Percentiles rank a stretch among this genome's conserved stretches.
phyloP scores from a whole-genome alignment of 2,797 vertebrate genomes.

The Paguma larvata region DNA sequence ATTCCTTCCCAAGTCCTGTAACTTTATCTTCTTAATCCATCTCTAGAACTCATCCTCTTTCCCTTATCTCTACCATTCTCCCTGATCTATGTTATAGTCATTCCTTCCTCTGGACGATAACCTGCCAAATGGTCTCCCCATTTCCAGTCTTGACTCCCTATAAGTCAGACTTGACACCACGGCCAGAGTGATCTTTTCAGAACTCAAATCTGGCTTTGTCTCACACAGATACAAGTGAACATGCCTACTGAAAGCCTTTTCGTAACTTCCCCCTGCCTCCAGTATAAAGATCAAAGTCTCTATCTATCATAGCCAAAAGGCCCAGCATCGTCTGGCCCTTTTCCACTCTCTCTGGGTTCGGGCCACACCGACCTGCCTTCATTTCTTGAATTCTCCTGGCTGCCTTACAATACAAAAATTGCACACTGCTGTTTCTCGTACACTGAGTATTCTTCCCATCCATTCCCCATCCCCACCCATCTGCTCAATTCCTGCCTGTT shows the following conservation, averaged over 20 bases:
- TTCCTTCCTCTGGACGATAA: not conserved
- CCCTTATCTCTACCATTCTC: conserved; percentile 8
- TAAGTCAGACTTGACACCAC: not conserved
- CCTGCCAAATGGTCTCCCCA: not conserved
- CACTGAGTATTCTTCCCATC: not conserved
- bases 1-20: not conserved
- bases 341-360: not conserved
- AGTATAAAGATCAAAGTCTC: not conserved
- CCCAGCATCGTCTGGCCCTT: not conserved
- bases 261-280: not conserved
- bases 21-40: conserved; percentile 19
- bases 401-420: not conserved
- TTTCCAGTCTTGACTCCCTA: not conserved
- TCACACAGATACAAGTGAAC: not conserved
- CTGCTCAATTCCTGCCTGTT: not conserved
- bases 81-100: not conserved
- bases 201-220: not conserved
- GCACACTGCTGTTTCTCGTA: not conserved
- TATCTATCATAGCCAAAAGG: not conserved
- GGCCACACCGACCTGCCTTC: not conserved
- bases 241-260: not conserved
- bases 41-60: not conserved
- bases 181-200: not conserved
- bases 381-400: conserved; percentile 4
- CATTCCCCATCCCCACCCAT: not conserved